phyloP scores from a whole-genome alignment of 2,888 invertebrate genomes.

The Onthophagus sagittarius region DNA sequence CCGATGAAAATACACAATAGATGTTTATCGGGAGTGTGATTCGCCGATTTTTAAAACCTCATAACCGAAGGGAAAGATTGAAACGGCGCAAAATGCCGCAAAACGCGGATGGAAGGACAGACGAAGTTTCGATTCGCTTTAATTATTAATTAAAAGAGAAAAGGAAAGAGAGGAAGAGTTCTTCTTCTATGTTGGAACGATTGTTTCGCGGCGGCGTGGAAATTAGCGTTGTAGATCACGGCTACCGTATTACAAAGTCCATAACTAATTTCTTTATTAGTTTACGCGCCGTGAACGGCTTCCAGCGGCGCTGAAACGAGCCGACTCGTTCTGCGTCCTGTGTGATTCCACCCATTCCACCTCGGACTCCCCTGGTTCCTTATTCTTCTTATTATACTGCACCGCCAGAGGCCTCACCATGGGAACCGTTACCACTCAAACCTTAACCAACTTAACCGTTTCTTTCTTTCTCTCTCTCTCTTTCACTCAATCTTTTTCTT shows the following conservation, averaged over 20 bases:
- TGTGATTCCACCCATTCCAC: background rate
- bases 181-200: background rate
- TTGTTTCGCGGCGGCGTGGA: background rate
- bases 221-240: slow-evolving; percentile 22
- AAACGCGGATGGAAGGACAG: too few species aligned
- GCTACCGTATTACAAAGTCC: slow-evolving; percentile 43
- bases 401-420: background rate
- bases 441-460: background rate
- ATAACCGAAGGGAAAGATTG: too few species aligned
- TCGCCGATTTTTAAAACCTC: too few species aligned
- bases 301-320: background rate
- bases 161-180: background rate
- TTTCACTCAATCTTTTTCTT: too few species aligned
- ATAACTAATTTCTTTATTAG: slow-evolving; percentile 46
- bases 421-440: background rate
- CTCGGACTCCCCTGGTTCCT: background rate
- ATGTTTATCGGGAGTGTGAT: too few species aligned
- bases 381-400: background rate
- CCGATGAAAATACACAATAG: too few species aligned
- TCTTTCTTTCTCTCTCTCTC: too few species aligned
- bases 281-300: slow-evolving; percentile 26
- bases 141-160: background rate
- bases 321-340: background rate
- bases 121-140: background rate
- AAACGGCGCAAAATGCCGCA: too few species aligned